phyloP scores from a whole-genome alignment of 2,113 vertebrate species.

The Coracopsis vasa region DNA sequence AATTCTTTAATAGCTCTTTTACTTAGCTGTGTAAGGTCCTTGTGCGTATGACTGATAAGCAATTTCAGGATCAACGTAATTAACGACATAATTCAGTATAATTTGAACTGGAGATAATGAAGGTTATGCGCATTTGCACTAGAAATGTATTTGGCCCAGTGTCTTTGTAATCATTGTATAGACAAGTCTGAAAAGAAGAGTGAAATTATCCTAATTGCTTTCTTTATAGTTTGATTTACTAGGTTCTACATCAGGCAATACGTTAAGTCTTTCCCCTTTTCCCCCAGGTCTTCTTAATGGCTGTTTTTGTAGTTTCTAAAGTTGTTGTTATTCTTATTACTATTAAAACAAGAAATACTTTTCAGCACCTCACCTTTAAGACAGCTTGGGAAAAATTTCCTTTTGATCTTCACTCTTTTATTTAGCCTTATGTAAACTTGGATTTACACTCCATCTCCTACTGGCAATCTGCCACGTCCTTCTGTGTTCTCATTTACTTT shows the following conservation, averaged over 20 bases:
- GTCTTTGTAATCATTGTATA: not conserved
- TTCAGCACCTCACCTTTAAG: not conserved
- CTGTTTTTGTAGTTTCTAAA: not conserved
- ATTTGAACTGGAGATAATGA: not conserved
- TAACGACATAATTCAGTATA: not conserved
- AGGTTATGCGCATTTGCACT: not conserved
- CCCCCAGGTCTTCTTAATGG: not conserved
- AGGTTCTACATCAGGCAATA: not conserved
- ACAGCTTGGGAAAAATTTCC: not conserved
- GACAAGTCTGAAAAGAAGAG: not conserved
- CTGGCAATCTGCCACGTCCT: not conserved
- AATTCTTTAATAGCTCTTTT: not conserved
- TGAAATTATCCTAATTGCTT: not conserved
- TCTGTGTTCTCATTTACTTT: not conserved
- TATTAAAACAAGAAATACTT: not conserved
- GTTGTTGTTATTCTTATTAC: not conserved
- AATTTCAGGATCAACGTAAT: not conserved
- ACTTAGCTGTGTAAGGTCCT: not conserved
- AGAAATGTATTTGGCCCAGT: not conserved
- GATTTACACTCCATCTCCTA: not conserved
- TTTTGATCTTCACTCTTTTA: not conserved
- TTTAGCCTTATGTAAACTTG: not conserved
- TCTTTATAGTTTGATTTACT: not conserved
- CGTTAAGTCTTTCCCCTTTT: not conserved
- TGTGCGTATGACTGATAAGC: not conserved